Percentiles rank a stretch among this genome's conserved stretches.
Evolutionary conservation across 1,140 invertebrate species (phyloP).

Genomic region (Papilio polytes): DNA sequence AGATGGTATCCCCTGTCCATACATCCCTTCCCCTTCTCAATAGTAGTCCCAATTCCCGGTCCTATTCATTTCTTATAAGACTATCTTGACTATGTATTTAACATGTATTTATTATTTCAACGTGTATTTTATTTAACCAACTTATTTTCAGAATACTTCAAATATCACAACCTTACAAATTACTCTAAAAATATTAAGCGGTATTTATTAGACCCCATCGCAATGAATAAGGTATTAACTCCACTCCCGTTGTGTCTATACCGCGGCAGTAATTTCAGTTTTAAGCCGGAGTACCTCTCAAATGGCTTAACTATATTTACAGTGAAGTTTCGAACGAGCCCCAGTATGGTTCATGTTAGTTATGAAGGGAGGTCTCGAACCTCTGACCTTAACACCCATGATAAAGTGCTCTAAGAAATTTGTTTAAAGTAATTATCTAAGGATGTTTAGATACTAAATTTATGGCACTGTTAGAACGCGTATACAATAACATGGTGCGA

Average conservation of each 20-base stretch:
- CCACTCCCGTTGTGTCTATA: slow-evolving; percentile 44
- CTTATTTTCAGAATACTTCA: not conserved
- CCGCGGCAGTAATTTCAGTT: slow-evolving; percentile 52
- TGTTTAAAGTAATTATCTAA: slow-evolving; percentile 12
- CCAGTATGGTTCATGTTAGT: slow-evolving; percentile 43
- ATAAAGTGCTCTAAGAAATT: slow-evolving; percentile 10
- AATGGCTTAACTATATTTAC: slow-evolving; percentile 60
- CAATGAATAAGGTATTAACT: not conserved
- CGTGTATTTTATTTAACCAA: too few species aligned
- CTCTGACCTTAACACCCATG: slow-evolving; percentile 5
- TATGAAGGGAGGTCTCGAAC: slow-evolving; percentile 22
- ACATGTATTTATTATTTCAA: too few species aligned
- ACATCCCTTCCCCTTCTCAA: too few species aligned
- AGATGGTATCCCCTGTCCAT: too few species aligned
- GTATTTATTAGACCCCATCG: slow-evolving; percentile 33
- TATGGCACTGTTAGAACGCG: too few species aligned
- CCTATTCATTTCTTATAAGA: too few species aligned
- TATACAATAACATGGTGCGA: too few species aligned
- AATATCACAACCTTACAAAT: slow-evolving; percentile 17
- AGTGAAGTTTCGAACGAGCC: slow-evolving; percentile 48
- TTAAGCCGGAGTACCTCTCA: slow-evolving; percentile 50
- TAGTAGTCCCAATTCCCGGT: too few species aligned
- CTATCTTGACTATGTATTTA: too few species aligned
- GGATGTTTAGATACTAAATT: not conserved
- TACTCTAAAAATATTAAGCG: slow-evolving; percentile 24